phyloP scores from a whole-genome alignment of 2,888 invertebrate species.

The Willowsia nigromaculata region DNA sequence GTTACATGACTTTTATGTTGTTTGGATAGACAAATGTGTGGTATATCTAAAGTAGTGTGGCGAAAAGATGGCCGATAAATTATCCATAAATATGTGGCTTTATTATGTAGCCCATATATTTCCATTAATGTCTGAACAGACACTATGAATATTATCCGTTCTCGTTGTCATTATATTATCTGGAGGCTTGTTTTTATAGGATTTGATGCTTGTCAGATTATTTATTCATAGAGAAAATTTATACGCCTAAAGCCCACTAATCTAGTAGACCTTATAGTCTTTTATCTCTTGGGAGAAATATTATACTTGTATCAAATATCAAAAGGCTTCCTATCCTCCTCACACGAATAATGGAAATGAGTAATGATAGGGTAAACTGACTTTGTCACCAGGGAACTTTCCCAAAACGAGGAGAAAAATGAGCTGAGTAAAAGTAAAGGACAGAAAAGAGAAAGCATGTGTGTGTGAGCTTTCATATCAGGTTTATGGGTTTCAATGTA shows the following conservation, averaged over 20 bases:
- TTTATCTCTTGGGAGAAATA: not conserved
- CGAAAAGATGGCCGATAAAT: not conserved
- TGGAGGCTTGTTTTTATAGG: conserved; percentile 11
- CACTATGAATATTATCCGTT: not conserved
- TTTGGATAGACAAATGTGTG: no score
- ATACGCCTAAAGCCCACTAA: no score
- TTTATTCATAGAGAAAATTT: not conserved
- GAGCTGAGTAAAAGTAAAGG: not conserved
- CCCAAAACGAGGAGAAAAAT: conserved; percentile 33
- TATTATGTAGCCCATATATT: not conserved
- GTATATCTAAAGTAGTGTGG: not conserved
- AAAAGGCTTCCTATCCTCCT: not conserved
- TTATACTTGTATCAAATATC: not conserved
- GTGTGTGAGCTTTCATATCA: no score
- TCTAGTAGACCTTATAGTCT: no score
- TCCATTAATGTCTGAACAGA: not conserved
- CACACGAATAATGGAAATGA: conserved; percentile 30
- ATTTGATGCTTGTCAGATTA: not conserved
- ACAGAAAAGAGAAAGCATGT: not conserved
- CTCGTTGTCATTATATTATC: not conserved
- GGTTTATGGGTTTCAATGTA: no score
- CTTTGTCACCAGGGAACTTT: conserved; percentile 63
- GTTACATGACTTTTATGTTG: no score
- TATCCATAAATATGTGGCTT: not conserved
- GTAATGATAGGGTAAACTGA: conserved; percentile 58